Percentiles rank a stretch among this genome's conserved stretches.
Conservation (phyloP, 2,888 invertebrate species). For the Salticus scenicus region DNA sequence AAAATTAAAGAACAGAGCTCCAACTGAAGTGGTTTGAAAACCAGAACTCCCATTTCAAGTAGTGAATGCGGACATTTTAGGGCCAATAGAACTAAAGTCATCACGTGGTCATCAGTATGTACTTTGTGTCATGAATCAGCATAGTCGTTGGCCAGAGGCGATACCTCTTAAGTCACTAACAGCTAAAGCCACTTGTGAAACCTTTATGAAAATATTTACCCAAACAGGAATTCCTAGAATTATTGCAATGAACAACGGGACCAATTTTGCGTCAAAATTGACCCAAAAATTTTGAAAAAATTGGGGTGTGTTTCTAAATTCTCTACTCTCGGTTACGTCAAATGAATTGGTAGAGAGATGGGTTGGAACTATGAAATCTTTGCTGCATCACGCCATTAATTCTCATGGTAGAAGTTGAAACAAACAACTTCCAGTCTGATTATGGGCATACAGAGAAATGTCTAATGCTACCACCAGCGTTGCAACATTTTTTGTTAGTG, state of each 20-base stretch:
- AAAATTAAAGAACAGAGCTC: no score
- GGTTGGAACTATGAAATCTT: not conserved
- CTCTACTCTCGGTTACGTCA: not conserved
- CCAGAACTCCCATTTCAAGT: no score
- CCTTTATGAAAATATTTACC: constrained; percentile 11
- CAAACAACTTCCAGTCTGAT: not conserved
- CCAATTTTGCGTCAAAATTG: not conserved
- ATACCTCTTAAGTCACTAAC: no score
- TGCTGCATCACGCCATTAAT: constrained; percentile 19
- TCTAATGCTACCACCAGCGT: not conserved
- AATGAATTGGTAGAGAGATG: constrained; percentile 23
- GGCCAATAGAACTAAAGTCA: no score
- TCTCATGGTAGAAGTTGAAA: not conserved
- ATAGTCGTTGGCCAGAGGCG: no score
- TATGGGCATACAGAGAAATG: constrained; percentile 3
- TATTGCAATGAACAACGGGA: constrained; percentile 16
- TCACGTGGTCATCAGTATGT: no score
- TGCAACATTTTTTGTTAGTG: not conserved
- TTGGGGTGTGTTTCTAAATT: not conserved
- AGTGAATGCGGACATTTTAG: no score
- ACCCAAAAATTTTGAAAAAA: not conserved
- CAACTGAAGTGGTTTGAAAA: no score
- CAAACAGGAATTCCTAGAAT: constrained; percentile 16
- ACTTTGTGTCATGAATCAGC: no score
- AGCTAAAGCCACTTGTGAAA: constrained; percentile 25